A percentile compares a stretch with the other conserved stretches of the same genome.
These are phyloP conservation scores for Teleogryllus oceanicus DNA, from an alignment of 2,888 invertebrate genomes.

Conservation along the genomic window DNA sequence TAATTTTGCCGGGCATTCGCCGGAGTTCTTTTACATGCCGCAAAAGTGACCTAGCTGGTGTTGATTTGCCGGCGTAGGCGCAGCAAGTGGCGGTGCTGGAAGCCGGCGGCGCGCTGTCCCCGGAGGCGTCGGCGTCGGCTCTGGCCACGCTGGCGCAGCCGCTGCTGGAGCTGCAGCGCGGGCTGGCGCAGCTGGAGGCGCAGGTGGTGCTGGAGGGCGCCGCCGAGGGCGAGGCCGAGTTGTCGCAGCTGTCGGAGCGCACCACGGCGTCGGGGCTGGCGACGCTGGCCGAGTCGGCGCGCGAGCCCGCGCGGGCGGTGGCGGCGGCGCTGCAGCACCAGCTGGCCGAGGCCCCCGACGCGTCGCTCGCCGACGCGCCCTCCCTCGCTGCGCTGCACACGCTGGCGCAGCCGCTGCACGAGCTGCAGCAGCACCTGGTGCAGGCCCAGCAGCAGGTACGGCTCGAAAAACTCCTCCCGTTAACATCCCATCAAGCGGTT, in stretches of 20 bases:
- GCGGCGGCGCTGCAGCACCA: slow-evolving; percentile 25
- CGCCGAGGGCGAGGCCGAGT: not conserved
- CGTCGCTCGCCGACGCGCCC: slow-evolving; percentile 29
- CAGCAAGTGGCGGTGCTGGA: slow-evolving; percentile 46
- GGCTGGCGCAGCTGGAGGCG: slow-evolving; percentile 36
- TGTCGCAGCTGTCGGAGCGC: not conserved
- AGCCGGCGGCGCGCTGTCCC: slow-evolving; percentile 42
- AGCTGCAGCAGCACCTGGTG: slow-evolving; percentile 46
- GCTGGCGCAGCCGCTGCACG: slow-evolving; percentile 38
- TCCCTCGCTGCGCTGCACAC: slow-evolving; percentile 28
- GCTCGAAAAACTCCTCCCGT: slow-evolving; percentile 20
- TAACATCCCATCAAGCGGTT: too few species aligned
- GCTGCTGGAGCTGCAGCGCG: slow-evolving; percentile 40
- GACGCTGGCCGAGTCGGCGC: slow-evolving; percentile 23
- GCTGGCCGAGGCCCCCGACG: slow-evolving; percentile 26
- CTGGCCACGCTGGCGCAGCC: slow-evolving; percentile 39
- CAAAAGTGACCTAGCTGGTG: not conserved
- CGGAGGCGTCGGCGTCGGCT: slow-evolving; percentile 28
- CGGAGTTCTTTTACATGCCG: too few species aligned
- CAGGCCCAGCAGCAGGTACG: slow-evolving; percentile 42
- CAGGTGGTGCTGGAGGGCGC: slow-evolving; percentile 28
- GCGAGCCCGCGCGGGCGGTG: slow-evolving; percentile 36
- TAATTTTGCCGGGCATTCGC: too few species aligned
- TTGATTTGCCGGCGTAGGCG: not conserved
- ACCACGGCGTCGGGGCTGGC: not conserved